phyloP scores from a whole-genome alignment of 2,888 invertebrate genomes.

The Perdita meconis region DNA sequence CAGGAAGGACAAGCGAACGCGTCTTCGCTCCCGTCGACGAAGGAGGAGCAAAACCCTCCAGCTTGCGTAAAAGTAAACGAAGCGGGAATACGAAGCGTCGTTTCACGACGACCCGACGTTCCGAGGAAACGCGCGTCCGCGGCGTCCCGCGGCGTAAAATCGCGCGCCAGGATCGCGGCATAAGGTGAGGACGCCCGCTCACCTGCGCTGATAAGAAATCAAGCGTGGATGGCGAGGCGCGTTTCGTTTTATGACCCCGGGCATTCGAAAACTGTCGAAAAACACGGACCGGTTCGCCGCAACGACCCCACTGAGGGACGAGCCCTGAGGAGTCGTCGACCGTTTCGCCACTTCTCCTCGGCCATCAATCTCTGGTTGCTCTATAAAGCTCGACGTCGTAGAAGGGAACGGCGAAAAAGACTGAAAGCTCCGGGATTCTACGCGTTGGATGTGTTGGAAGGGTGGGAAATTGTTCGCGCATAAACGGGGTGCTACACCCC shows the following conservation, averaged over 20 bases:
- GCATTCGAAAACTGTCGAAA: slow-evolving; percentile 39
- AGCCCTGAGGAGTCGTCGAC: slow-evolving; percentile 14
- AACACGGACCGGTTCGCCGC: slow-evolving; percentile 13
- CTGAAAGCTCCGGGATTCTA: no score
- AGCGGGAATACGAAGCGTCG: slow-evolving; percentile 59
- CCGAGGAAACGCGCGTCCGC: slow-evolving; percentile 36
- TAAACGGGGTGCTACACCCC: not conserved
- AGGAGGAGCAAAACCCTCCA: slow-evolving; percentile 42
- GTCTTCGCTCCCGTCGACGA: slow-evolving; percentile 44
- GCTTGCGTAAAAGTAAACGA: slow-evolving; percentile 66
- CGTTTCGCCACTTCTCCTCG: slow-evolving; percentile 17
- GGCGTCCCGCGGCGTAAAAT: slow-evolving; percentile 34
- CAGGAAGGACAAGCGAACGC: slow-evolving; percentile 23
- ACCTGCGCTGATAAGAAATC: slow-evolving; percentile 20
- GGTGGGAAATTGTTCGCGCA: slow-evolving; percentile 18
- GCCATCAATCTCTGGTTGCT: slow-evolving; percentile 39
- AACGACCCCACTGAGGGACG: slow-evolving; percentile 22
- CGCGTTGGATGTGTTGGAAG: not conserved
- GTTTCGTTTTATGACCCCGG: slow-evolving; percentile 35
- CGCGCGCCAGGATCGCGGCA: slow-evolving; percentile 11
- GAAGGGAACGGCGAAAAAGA: not conserved
- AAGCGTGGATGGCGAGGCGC: slow-evolving; percentile 13
- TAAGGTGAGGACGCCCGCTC: not conserved
- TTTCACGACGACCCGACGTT: slow-evolving; percentile 45
- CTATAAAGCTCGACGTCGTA: slow-evolving; percentile 16